A percentile compares a stretch with the other conserved stretches of the same genome.
Conservation (phyloP, 2,888 invertebrate genomes). For the Harmothoe impar region DNA sequence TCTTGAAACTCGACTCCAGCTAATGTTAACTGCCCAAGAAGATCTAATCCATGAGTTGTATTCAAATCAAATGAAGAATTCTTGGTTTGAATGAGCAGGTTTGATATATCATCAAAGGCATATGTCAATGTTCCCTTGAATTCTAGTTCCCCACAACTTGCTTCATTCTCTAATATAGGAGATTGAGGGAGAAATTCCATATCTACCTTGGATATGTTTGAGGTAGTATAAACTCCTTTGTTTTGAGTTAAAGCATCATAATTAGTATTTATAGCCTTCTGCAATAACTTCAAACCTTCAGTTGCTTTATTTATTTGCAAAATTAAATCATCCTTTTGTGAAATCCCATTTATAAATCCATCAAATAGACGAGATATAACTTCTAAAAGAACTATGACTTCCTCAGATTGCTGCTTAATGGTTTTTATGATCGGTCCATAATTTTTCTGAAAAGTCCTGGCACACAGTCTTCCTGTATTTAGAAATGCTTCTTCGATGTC, state of each 20-base stretch:
- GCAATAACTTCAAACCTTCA: neutral
- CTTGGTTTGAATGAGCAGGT: neutral
- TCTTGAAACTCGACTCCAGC: neutral
- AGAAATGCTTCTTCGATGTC: neutral
- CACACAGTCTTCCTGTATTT: neutral
- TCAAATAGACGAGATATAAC: neutral
- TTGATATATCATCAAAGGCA: neutral
- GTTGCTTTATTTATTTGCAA: neutral
- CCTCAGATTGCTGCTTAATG: neutral
- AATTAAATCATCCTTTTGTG: neutral
- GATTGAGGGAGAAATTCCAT: neutral
- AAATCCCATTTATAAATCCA: neutral
- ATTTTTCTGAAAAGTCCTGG: neutral
- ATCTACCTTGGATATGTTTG: neutral
- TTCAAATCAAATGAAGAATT: neutral
- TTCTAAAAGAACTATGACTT: neutral
- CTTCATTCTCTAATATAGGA: neutral
- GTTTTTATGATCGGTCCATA: neutral
- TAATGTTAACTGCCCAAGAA: neutral
- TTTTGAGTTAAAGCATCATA: neutral
- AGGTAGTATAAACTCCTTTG: neutral
- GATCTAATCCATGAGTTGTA: neutral
- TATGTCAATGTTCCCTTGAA: neutral
- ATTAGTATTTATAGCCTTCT: neutral
- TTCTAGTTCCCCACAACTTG: neutral